Evolutionary conservation across 2,113 vertebrate genomes (phyloP), one percentile per base, ranked within the genome.

Genomic region (Lamprotornis superbus): DNA sequence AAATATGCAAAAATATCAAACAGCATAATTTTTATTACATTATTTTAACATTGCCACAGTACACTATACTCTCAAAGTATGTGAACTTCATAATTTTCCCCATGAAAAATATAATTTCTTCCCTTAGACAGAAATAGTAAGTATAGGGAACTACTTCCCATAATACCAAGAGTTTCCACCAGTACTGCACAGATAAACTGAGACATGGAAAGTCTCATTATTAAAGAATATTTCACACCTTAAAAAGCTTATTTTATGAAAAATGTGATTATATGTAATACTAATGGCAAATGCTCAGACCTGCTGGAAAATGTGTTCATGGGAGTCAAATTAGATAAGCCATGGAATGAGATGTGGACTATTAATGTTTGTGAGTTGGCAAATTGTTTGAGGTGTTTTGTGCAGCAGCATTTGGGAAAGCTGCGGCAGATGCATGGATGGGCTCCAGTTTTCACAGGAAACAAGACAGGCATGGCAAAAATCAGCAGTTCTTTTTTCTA

Each of bases 141-240:
- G 2, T 52, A 47, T 1, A 40, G 7, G 5, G 18, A 18, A 25
- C 33, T 63, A 71, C 11, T 10, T 30, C 4, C 12, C 6, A 1
- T 40, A 57, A 53, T 3, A 52, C 4, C 6, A 11, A 35, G 33
- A 56, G 23, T 50, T 71, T 71, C n/a, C 12, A 83, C 6, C 19
- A 80, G 7, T 39, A 47, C 21, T 33, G 5, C 37, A 57, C 12
- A 90, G 28, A 46, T 35, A 63, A 71, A 63, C 10, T 20, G 15
- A 47, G 24, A 60, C 14, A 73, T 1, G 4, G 8, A n/a, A 46
- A 12, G 7, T 37, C 5, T 52, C 3, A 39, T 73, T 80, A 60
- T 64, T 44, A 3, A 84, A 60, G 11, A 68, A 0, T 27, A 56
- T 17, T 55, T 91, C 30, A 64, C 35, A 83, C 11, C 3, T 63